phyloP scores from a whole-genome alignment of 2,113 vertebrate species.

The Pterocles burchelli region DNA sequence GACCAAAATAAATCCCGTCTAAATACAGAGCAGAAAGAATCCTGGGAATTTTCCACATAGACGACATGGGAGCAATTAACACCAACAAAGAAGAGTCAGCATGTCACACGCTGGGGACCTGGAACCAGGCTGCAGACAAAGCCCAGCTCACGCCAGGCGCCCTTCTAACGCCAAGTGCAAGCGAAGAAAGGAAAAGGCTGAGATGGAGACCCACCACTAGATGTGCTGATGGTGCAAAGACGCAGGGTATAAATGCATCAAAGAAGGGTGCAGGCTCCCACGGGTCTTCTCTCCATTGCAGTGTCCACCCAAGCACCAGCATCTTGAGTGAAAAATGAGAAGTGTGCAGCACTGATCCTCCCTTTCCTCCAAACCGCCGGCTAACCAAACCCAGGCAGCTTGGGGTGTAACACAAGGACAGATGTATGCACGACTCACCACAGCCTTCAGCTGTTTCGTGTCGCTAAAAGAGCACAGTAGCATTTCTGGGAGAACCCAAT shows the following conservation, averaged over 20 bases:
- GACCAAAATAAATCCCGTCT: slow-evolving; percentile 20
- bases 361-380: not conserved
- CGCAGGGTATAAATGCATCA: not conserved
- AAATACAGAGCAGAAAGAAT: slow-evolving; percentile 28
- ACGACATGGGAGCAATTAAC: not conserved
- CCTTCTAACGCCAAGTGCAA: not conserved
- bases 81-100: not conserved
- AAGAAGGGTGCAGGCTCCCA: not conserved
- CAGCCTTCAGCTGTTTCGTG: not conserved
- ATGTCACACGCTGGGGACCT: not conserved
- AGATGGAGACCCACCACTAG: not conserved
- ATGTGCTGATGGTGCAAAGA: not conserved
- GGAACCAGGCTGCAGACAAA: not conserved
- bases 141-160: not conserved
- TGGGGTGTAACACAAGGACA: not conserved
- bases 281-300: not conserved
- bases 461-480: not conserved
- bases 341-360: not conserved
- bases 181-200: not conserved
- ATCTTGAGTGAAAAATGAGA: not conserved
- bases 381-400: not conserved
- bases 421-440: not conserved
- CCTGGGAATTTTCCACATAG: slow-evolving; percentile 6
- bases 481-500: not conserved
- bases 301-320: not conserved